Percentiles rank a stretch among this genome's conserved stretches.
These are phyloP conservation scores for Argopecten irradians DNA, from an alignment of 1,140 invertebrate genomes.

Conservation along the genomic window DNA sequence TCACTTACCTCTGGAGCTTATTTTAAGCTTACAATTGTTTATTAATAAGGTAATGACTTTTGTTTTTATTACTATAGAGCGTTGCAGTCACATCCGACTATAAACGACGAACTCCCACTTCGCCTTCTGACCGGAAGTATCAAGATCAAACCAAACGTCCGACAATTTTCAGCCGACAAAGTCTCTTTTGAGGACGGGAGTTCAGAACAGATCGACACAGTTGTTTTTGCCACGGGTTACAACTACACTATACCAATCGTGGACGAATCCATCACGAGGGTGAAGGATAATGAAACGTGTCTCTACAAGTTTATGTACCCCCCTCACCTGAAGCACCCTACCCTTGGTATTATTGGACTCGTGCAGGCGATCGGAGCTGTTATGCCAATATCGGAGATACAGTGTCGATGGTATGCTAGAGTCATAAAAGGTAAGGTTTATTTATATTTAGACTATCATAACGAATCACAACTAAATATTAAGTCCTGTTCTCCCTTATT, in stretches of 20 bases:
- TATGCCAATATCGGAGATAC: conserved; percentile 80
- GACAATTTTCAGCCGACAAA: conserved; percentile 64
- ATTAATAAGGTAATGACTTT: no score
- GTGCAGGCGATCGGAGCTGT: conserved; percentile 80
- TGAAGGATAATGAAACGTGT: conserved; percentile 73
- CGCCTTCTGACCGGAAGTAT: conserved; percentile 78
- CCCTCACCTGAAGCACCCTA: conserved; percentile 72
- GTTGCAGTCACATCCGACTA: conserved; percentile 77
- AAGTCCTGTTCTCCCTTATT: no score
- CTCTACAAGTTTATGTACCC: conserved; percentile 80
- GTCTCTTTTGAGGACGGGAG: conserved; percentile 58
- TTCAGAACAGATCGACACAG: conserved; percentile 67
- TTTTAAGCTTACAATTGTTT: no score
- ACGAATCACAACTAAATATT: no score
- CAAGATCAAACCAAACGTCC: conserved; percentile 73
- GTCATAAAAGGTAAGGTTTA: conserved; percentile 60
- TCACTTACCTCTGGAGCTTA: no score
- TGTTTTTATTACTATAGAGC: conserved; percentile 53
- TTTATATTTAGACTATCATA: background rate
- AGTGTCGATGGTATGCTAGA: conserved; percentile 76
- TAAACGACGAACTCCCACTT: conserved; percentile 80
- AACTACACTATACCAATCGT: conserved; percentile 71
- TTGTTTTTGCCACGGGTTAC: conserved; percentile 74
- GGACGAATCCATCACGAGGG: conserved; percentile 56
- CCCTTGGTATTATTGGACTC: conserved; percentile 79